phyloP scores from a whole-genome alignment of 2,113 vertebrate species.

The Rhinolophus ferrumequinum region DNA sequence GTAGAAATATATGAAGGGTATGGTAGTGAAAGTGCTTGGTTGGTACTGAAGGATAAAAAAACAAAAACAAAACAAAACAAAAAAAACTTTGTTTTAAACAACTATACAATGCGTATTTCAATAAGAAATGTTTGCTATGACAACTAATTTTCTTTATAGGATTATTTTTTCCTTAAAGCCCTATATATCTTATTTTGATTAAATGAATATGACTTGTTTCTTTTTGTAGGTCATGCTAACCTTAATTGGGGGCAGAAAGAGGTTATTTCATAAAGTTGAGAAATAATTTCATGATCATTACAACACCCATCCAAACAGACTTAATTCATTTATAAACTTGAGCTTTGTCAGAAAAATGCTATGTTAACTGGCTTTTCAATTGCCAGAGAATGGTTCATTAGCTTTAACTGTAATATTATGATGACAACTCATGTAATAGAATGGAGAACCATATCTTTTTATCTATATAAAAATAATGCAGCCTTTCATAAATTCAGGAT shows the following conservation, averaged over 20 bases:
- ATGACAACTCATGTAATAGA: slow-evolving; percentile 75
- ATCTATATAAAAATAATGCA: slow-evolving; percentile 71
- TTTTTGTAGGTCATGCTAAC: slow-evolving; percentile 42
- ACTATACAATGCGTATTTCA: neutral
- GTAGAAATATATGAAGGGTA: neutral
- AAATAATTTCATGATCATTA: slow-evolving; percentile 72
- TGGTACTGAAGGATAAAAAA: neutral
- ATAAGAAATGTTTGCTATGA: slow-evolving; percentile 26
- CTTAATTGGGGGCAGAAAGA: slow-evolving; percentile 39
- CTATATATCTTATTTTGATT: slow-evolving; percentile 54
- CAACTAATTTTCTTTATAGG: slow-evolving; percentile 38
- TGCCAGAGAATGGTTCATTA: slow-evolving; percentile 75
- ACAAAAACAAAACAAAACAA: neutral
- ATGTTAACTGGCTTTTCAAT: slow-evolving; percentile 80
- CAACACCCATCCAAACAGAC: slow-evolving; percentile 57
- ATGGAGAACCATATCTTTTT: slow-evolving; percentile 70
- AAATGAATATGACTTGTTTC: slow-evolving; percentile 52
- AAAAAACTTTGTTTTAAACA: neutral
- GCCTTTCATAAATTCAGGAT: slow-evolving; percentile 70
- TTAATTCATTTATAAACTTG: slow-evolving; percentile 78
- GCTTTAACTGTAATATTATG: slow-evolving; percentile 79
- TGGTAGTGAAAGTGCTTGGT: neutral
- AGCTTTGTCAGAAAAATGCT: slow-evolving; percentile 69
- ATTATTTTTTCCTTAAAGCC: slow-evolving; percentile 50
- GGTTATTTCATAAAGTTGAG: slow-evolving; percentile 63